Percentiles rank a stretch among this genome's conserved stretches.
phyloP scores from a whole-genome alignment of 2,888 invertebrate genomes.

The Nowickia ferox region DNA sequence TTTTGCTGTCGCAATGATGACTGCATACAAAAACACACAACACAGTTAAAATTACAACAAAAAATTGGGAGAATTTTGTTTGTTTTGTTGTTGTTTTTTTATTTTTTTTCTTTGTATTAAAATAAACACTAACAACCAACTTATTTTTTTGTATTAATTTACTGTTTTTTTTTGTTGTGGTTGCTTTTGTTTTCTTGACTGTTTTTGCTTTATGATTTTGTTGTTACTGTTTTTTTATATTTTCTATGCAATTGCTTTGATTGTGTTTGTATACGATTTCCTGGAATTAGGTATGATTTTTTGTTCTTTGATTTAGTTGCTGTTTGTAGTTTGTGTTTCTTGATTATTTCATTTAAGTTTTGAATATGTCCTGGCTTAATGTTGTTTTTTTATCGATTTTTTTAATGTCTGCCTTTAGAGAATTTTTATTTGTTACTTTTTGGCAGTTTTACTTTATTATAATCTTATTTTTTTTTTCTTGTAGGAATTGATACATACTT shows the following conservation, averaged over 20 bases:
- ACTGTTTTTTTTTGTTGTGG: background rate
- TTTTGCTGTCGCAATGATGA: constrained; percentile 33
- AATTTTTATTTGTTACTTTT: constrained; percentile 56
- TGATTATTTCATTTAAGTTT: constrained; percentile 37
- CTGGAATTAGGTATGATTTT: constrained; percentile 33
- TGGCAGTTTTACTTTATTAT: constrained; percentile 38
- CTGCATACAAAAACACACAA: constrained; percentile 30
- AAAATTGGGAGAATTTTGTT: constrained; percentile 1
- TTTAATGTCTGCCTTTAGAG: constrained; percentile 51
- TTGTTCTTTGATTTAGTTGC: constrained; percentile 30
- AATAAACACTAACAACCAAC: constrained; percentile 22
- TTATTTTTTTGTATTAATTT: constrained; percentile 25
- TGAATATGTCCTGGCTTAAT: constrained; percentile 42
- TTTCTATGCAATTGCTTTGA: constrained; percentile 17
- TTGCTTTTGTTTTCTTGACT: background rate
- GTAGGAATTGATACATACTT: background rate
- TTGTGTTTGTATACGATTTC: constrained; percentile 35
- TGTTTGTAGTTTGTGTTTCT: constrained; percentile 16
- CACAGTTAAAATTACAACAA: background rate
- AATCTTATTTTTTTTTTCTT: constrained; percentile 17
- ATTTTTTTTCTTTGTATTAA: background rate
- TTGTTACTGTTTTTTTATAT: constrained; percentile 9
- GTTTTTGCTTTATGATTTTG: constrained; percentile 14
- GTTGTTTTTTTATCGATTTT: constrained; percentile 18
- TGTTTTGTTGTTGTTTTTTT: constrained; percentile 7